Percentiles rank a stretch among this genome's conserved stretches.
These are phyloP conservation scores for Erythrocercus mccallii DNA, from an alignment of 2,113 vertebrate genomes.

Conservation along the genomic window DNA sequence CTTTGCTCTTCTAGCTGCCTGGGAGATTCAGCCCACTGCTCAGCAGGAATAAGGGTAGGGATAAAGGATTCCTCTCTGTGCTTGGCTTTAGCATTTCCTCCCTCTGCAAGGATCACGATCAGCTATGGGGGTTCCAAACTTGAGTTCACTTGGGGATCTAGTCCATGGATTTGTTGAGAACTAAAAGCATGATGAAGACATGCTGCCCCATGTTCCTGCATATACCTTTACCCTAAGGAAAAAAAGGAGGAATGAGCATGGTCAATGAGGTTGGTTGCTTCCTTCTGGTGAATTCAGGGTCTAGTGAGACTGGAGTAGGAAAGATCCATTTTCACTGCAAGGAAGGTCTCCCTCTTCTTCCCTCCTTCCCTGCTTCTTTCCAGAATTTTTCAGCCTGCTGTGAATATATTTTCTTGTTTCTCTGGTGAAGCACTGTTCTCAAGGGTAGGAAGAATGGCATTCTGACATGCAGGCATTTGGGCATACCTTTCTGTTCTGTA, in stretches of 20 bases:
- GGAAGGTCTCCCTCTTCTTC: not conserved
- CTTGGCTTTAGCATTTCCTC: not conserved
- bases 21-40: not conserved
- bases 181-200: not conserved
- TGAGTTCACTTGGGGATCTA: not conserved
- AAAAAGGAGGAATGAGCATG: rapidly evolving
- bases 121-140: not conserved
- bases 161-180: not conserved
- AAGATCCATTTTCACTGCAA: not conserved
- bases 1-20: not conserved
- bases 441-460: not conserved
- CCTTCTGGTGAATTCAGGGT: not conserved
- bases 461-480: not conserved
- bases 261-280: not conserved
- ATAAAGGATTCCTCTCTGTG: not conserved
- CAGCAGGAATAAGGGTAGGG: not conserved
- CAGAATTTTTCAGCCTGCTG: not conserved
- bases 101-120: not conserved
- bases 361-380: not conserved
- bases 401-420: not conserved
- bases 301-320: not conserved
- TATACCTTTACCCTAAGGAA: not conserved
- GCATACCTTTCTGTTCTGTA: not conserved
- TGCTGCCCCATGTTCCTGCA: not conserved
- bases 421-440: not conserved